phyloP scores from a whole-genome alignment of 2,797 vertebrate genomes.

The Cyclura pinguis region DNA sequence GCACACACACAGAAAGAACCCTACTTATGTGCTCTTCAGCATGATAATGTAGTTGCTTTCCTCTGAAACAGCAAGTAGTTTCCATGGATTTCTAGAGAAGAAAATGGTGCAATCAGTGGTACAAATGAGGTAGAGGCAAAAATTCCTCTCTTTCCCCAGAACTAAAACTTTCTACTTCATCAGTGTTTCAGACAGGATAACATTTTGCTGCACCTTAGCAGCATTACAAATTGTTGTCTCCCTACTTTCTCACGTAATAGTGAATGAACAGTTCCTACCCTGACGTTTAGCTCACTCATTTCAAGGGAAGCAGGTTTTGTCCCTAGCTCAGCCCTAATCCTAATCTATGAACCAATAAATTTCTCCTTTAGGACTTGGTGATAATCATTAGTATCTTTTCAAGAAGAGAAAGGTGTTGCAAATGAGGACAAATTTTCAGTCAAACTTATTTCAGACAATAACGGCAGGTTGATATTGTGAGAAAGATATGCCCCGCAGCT shows the following conservation, averaged over 20 bases:
- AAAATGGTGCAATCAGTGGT: neutral
- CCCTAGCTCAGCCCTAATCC: neutral
- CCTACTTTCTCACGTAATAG: neutral
- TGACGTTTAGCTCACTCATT: neutral
- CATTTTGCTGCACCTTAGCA: neutral
- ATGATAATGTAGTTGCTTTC: neutral
- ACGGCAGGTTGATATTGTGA: neutral
- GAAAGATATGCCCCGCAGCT: neutral
- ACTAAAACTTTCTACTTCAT: neutral
- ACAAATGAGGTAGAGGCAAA: constrained; percentile 7
- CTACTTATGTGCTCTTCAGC: neutral
- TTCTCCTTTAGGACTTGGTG: neutral
- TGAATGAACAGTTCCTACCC: neutral
- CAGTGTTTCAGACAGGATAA: neutral
- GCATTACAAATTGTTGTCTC: neutral
- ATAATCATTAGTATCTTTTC: neutral
- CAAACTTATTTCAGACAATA: neutral
- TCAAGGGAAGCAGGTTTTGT: neutral
- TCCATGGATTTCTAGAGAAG: neutral
- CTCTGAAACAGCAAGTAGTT: neutral
- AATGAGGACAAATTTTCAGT: neutral
- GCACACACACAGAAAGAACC: neutral
- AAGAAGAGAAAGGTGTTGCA: neutral
- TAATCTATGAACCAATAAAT: neutral
- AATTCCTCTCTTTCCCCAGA: neutral